Evolutionary conservation across 2,797 vertebrate genomes (phyloP).

Genomic region (Myotis planiceps): DNA sequence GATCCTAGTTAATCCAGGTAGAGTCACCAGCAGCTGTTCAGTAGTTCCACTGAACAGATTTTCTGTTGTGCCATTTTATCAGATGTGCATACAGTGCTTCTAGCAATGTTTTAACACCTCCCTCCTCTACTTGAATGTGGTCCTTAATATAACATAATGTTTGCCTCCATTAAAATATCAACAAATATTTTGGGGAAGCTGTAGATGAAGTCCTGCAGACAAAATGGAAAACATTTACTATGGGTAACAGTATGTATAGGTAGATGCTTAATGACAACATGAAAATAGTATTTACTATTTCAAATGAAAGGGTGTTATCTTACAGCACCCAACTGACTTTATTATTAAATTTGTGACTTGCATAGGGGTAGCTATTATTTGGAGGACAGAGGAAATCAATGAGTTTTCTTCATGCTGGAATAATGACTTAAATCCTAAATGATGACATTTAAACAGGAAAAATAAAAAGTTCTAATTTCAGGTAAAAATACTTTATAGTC

Average conservation of each 20-base stretch:
- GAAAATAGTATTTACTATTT: neutral
- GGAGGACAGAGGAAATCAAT: neutral
- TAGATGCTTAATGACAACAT: neutral
- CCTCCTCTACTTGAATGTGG: neutral
- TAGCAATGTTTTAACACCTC: neutral
- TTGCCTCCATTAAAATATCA: neutral
- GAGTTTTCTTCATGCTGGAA: neutral
- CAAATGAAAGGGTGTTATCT: neutral
- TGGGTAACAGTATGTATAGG: neutral
- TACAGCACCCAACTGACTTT: neutral
- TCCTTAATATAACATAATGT: neutral
- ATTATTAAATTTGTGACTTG: neutral
- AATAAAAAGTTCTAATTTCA: neutral
- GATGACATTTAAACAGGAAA: neutral
- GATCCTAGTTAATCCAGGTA: neutral
- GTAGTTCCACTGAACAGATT: accelerated
- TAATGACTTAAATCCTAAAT: neutral
- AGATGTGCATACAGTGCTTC: neutral
- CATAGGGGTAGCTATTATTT: neutral
- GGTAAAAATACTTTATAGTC: neutral
- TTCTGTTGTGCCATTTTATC: neutral
- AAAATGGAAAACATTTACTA: neutral
- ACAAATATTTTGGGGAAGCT: neutral
- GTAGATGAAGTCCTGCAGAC: neutral
- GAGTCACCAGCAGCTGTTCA: neutral